These are phyloP conservation scores for Drosophila erecta DNA, from an alignment of 1,140 invertebrate species.

Conservation along the genomic window DNA sequence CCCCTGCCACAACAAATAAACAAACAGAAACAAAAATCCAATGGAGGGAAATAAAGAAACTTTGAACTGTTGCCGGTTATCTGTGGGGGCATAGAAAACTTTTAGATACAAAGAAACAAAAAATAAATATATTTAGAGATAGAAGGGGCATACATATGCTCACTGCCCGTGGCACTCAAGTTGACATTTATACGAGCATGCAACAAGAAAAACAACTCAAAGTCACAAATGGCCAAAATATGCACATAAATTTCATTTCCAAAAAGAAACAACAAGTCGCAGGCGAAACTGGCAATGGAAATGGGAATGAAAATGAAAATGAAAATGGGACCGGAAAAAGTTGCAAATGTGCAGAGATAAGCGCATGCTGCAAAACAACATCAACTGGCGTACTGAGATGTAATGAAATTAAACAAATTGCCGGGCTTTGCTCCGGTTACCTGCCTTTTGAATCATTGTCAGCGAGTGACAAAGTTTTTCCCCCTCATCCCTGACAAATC, in stretches of 20 bases:
- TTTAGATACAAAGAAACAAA: constrained; percentile 41
- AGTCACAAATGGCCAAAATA: constrained; percentile 69
- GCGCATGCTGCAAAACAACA: constrained; percentile 47
- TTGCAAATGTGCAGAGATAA: constrained; percentile 74
- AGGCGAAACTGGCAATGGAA: constrained; percentile 18
- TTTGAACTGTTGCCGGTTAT: constrained; percentile 76
- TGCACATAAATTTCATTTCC: constrained; percentile 72
- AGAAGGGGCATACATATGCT: constrained; percentile 31
- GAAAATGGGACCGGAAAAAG: constrained; percentile 32
- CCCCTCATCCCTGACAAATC: constrained; percentile 56
- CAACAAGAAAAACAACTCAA: constrained; percentile 58
- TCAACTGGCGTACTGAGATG: constrained; percentile 44
- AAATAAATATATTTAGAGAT: constrained; percentile 33
- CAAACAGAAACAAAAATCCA: constrained; percentile 9
- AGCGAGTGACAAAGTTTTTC: constrained; percentile 56
- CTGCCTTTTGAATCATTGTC: constrained; percentile 59
- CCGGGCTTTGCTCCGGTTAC: constrained; percentile 48
- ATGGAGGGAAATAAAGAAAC: constrained; percentile 25
- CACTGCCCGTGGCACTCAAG: constrained; percentile 41
- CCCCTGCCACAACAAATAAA: constrained; percentile 25
- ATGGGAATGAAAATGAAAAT: constrained; percentile 9
- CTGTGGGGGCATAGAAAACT: constrained; percentile 48
- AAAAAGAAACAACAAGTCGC: constrained; percentile 33
- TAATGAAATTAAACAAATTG: constrained; percentile 77
- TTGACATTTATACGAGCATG: constrained; percentile 56